A percentile compares a stretch with the other conserved stretches of the same genome.
phyloP scores from a whole-genome alignment of 2,797 vertebrate species.

The Enteromius viviparus region DNA sequence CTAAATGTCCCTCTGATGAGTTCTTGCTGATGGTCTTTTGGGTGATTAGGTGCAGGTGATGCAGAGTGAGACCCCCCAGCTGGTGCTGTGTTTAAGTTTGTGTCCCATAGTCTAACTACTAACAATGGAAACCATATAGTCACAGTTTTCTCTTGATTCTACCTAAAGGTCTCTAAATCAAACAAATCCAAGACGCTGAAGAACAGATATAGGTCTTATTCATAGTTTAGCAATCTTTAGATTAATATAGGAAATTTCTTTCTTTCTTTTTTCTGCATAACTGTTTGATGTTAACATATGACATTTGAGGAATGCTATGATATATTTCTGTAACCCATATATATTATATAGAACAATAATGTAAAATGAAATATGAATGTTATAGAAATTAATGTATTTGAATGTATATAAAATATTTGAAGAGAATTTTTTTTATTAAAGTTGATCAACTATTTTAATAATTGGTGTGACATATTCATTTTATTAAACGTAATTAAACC shows the following conservation, averaged over 20 bases:
- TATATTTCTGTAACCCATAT: neutral
- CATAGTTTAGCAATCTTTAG: neutral
- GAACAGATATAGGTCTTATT: neutral
- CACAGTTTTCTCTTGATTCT: neutral
- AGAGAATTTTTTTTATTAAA: neutral
- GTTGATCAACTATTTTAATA: neutral
- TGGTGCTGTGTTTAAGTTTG: conserved; percentile 17
- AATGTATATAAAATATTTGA: neutral
- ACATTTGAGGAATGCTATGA: neutral
- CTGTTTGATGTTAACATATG: neutral
- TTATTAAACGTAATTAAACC: neutral
- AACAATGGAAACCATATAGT: conserved; percentile 14
- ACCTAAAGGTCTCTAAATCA: neutral
- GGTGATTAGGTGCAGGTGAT: conserved; percentile 39
- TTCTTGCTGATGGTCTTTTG: conserved; percentile 30
- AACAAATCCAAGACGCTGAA: conserved; percentile 1
- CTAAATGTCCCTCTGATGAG: conserved; percentile 12
- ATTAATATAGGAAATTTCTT: neutral
- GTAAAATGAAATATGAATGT: neutral
- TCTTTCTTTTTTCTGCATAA: neutral
- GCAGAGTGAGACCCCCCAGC: conserved; percentile 40
- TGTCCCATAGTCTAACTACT: conserved; percentile 34
- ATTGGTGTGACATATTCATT: neutral
- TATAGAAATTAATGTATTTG: neutral
- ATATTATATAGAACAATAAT: neutral